These are phyloP conservation scores for Empidonax alnorum DNA, from an alignment of 2,113 vertebrate species.

Conservation along the genomic window DNA sequence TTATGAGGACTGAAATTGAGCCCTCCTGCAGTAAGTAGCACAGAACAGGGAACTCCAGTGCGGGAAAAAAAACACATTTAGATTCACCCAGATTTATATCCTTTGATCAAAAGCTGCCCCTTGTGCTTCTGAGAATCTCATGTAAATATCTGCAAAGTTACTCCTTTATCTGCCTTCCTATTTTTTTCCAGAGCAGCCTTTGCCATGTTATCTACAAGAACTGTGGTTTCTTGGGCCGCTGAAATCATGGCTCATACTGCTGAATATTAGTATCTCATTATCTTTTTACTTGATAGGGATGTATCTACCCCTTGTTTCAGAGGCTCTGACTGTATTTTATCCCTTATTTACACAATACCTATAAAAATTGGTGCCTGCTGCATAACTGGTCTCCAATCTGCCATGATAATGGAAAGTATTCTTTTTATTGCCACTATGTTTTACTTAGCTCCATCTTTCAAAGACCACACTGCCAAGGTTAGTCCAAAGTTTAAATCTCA, in stretches of 20 bases:
- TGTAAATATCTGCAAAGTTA: conserved; percentile 62
- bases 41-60: neutral
- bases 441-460: neutral
- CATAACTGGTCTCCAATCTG: neutral
- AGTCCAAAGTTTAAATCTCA: conserved; percentile 29
- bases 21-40: neutral
- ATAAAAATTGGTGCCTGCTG: neutral
- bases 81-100: conserved; percentile 62
- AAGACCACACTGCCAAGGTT: conserved; percentile 12
- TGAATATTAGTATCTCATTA: conserved; percentile 33
- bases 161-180: conserved; percentile 35
- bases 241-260: neutral
- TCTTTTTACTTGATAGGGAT: neutral
- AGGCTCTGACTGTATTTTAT: neutral
- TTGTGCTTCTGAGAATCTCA: conserved; percentile 59
- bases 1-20: conserved; percentile 33
- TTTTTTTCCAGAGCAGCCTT: conserved; percentile 21
- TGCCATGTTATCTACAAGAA: neutral
- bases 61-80: neutral
- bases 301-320: neutral
- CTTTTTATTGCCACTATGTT: neutral
- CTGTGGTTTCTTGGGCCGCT: neutral
- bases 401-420: neutral
- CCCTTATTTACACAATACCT: neutral
- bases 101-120: conserved; percentile 65